Base-by-base conservation (phyloP, 1,140 invertebrate genomes). In the Diachasmimorpha longicaudata region DNA sequence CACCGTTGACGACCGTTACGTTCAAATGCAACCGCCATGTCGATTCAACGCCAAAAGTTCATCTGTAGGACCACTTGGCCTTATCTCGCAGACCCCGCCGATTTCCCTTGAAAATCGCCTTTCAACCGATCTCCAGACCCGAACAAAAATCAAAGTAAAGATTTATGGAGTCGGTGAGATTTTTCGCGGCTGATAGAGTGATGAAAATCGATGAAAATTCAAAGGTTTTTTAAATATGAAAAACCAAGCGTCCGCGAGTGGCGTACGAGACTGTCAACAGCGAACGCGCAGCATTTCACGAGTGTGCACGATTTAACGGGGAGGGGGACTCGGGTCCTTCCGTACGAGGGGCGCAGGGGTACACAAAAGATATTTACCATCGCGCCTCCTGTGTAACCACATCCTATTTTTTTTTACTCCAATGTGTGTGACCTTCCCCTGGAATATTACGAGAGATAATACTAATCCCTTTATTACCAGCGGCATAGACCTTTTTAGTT, bases 1-100 rank as follows among this genome's bases (percentile, higher is more conserved):
- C 73, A 69, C 73, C 42, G 73, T 70, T 75, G 42, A 75, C 72
- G 70, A 81, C 84, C 82, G 85, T 85, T 85, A 78, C 74, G 78
- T 83, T 86, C 82, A 75, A 83, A 85, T 76, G 37, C 78, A 75
- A 80, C 76, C 82, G 79, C 82, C 81, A 80, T 79, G 23, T 68
- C 71, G 52, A 37, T 72, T 21, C 21, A 42, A 77, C 52, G 73
- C 70, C 36, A 68, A 39, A 23, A 14, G 58, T 23, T 25, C 4
- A 63, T 25, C 58, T 1, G 21, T 0, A 55, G n/a, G n/a, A 21
- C 19, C n/a, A 4, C 48, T 21, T 14, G 48, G n/a, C 19, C 48
- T n/a, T 55, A 3, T 55, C 48, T 55, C 48, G n/a, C 58, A 25
- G 8, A 14, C 1, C 10, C 8, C 58, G 31, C 19, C 58, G 23